A percentile compares a stretch with the other conserved stretches of the same genome.
Conservation (phyloP, 2,113 vertebrate species). For the Alectura lathami region DNA sequence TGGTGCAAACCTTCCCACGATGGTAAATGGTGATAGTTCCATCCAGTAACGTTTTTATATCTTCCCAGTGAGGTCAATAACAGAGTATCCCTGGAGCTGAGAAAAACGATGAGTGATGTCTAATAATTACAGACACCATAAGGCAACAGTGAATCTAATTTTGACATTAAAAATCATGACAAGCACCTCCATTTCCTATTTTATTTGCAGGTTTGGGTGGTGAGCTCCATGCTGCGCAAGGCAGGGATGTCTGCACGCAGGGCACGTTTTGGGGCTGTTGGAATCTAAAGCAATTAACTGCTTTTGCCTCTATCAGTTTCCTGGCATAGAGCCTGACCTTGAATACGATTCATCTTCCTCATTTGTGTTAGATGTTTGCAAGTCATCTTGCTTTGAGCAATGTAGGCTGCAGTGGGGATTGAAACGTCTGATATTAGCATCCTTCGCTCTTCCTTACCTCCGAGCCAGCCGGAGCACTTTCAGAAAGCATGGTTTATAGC, state of each 20-base stretch:
- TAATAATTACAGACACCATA: conserved; percentile 50
- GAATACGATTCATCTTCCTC: conserved; percentile 54
- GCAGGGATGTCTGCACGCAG: conserved; percentile 22
- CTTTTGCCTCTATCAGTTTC: conserved; percentile 1
- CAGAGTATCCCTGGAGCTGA: conserved; percentile 41
- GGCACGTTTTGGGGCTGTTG: conserved; percentile 34
- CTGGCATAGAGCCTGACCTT: conserved; percentile 56
- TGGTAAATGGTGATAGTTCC: conserved; percentile 36
- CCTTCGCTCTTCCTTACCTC: not conserved
- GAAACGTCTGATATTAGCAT: not conserved
- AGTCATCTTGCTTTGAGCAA: conserved; percentile 60
- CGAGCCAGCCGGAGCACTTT: not conserved
- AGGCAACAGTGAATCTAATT: conserved; percentile 42
- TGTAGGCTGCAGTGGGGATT: conserved; percentile 15
- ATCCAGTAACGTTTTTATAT: conserved; percentile 44
- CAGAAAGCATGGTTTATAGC: not conserved
- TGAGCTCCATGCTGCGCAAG: not conserved
- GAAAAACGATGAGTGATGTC: conserved; percentile 58
- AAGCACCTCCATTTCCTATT: not conserved
- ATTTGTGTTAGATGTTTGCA: conserved; percentile 38
- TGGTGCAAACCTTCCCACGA: conserved; percentile 15
- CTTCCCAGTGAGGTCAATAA: conserved; percentile 56
- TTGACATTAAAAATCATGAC: conserved; percentile 38
- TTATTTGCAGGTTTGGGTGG: not conserved
- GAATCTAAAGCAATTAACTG: conserved; percentile 63